Evolutionary conservation across 2,113 vertebrate genomes (phyloP).

Genomic region (Barnardius zonarius): DNA sequence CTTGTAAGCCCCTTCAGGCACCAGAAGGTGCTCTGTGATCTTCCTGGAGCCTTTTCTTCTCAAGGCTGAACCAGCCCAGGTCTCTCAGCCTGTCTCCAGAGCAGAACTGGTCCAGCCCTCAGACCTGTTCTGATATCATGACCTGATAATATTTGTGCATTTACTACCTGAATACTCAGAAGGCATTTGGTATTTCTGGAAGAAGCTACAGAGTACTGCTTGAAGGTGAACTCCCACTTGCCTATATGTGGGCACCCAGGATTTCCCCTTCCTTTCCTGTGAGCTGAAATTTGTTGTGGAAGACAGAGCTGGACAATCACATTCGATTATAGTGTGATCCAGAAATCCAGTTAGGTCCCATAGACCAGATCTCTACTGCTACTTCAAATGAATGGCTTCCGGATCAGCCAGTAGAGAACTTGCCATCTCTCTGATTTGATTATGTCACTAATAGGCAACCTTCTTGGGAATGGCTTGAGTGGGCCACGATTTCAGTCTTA

Average conservation of each 20-base stretch:
- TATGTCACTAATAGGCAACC: not conserved
- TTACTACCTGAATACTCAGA: not conserved
- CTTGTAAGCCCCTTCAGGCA: not conserved
- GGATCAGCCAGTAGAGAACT: not conserved
- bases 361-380: not conserved
- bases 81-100: not conserved
- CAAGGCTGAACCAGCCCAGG: not conserved
- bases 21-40: not conserved
- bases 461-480: not conserved
- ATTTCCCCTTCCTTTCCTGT: not conserved
- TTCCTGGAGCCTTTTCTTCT: not conserved
- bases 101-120: not conserved
- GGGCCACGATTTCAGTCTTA: not conserved
- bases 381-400: not conserved
- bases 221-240: not conserved
- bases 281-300: not conserved
- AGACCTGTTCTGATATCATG: not conserved
- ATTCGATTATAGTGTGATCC: not conserved
- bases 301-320: not conserved
- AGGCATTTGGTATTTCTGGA: not conserved
- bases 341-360: not conserved
- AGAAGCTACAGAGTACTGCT: not conserved
- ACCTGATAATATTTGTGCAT: not conserved
- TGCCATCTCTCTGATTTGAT: not conserved
- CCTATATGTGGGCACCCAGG: accelerated